Base-by-base conservation (phyloP, 2,888 invertebrate genomes). In the Laothoe populi region DNA sequence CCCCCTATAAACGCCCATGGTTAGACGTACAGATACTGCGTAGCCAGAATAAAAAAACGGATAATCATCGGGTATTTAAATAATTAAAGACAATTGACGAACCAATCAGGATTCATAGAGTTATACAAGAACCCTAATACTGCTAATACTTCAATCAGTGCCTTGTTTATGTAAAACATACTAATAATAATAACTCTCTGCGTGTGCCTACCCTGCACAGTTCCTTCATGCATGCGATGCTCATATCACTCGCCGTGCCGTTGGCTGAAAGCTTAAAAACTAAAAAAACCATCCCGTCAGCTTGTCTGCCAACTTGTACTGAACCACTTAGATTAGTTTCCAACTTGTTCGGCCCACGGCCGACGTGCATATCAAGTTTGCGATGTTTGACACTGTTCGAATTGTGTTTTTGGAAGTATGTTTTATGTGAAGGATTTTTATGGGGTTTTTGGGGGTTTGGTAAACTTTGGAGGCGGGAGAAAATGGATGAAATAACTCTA, bases 281-380 rank as follows among this genome's bases (percentile, higher is more conserved):
- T 78, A 75, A 84, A 86, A 88, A 87, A 85, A 84, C 64, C 76
- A 73, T 75, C 82, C 83, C 86, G 84, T 83, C 84, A 81, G 78
- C 88, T 89, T 87, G 87, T 88, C 89, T 88, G 83, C 83, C 83
- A 89, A 90, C 81, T 90, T 89, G 86, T 83, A 81, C 85, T 74
- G 74, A 73, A 74, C 79, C 87, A 90, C 88, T 90, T 90, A 91
- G 90, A 91, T 92, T 92, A 90, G 88, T 92, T 90, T 80, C 68
- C 76, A 84, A 88, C 78, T 86, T 81, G 70, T 73, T 2, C 49
- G 35, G 53, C 42, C 53, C 61, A 65, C 59, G 64, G 64, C 60
- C 49, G 60, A 59, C 45, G 45, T 59, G 44, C 45, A 59, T 35
- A 31, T 53, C 31, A 53, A 53, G 16, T 53, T 53, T 31, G 35